These are phyloP conservation scores for Archaeoteleia sp. DNA, from an alignment of 2,888 invertebrate species.

Conservation along the genomic window DNA sequence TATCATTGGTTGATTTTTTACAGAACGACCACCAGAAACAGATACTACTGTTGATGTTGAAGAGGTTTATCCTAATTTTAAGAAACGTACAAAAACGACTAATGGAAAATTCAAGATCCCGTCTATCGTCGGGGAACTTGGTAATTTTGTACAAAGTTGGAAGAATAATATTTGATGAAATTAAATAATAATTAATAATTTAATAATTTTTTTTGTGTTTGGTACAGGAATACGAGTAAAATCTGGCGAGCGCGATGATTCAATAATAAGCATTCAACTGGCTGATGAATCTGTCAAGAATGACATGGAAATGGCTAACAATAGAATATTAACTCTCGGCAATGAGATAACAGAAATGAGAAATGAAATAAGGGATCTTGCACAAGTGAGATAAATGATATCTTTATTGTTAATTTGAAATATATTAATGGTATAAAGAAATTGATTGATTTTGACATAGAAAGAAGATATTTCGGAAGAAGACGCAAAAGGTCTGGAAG, in stretches of 20 bases:
- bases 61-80: too few relatives aligned
- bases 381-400: slow-evolving; percentile 2
- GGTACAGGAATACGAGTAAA: too few relatives aligned
- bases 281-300: slow-evolving; percentile 65
- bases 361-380: slow-evolving; percentile 69
- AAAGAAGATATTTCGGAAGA: slow-evolving; percentile 78
- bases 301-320: slow-evolving; percentile 75
- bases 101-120: too few relatives aligned
- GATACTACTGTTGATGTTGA: too few relatives aligned
- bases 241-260: too few relatives aligned
- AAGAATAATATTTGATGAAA: too few relatives aligned
- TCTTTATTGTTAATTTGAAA: not conserved
- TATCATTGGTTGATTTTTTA: too few relatives aligned
- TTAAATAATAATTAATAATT: too few relatives aligned
- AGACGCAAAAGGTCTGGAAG: slow-evolving; percentile 78
- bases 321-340: slow-evolving; percentile 65
- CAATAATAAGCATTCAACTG: slow-evolving; percentile 33
- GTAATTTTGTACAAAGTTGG: too few relatives aligned
- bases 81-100: not conserved
- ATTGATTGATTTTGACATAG: slow-evolving; percentile 64
- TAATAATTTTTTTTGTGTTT: too few relatives aligned
- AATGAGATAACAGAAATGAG: slow-evolving; percentile 73
- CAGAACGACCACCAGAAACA: too few relatives aligned
- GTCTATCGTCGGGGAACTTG: too few relatives aligned
- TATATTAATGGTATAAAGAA: not conserved